A percentile compares a stretch with the other conserved stretches of the same genome.
Evolutionary conservation across 2,888 invertebrate species (phyloP).

Genomic region (Auanema sp.): DNA sequence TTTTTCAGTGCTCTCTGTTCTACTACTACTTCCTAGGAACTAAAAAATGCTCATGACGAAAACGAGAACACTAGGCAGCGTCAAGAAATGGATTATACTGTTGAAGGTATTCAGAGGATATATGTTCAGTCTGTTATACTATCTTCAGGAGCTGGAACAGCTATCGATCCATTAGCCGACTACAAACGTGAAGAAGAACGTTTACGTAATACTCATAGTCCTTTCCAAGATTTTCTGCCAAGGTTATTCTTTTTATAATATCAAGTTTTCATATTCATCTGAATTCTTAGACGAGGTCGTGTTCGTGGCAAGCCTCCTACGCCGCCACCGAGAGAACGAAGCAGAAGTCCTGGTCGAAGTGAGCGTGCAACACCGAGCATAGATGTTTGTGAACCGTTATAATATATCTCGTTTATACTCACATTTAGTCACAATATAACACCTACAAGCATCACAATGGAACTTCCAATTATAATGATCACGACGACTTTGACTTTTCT

Average conservation of each 20-base stretch:
- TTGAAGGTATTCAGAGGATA: neutral
- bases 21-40: conserved; percentile 29
- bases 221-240: conserved; percentile 30
- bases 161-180: conserved; percentile 52
- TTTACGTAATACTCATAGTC: conserved; percentile 45
- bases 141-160: neutral
- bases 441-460: conserved; percentile 7
- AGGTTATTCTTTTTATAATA: neutral
- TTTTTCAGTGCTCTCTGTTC: neutral
- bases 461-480: conserved; percentile 6
- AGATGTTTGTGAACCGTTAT: conserved; percentile 9
- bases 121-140: too few relatives aligned
- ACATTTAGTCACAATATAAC: neutral
- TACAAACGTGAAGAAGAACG: conserved; percentile 56
- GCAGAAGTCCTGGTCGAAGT: conserved; percentile 31
- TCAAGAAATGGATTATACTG: too few relatives aligned
- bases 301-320: conserved; percentile 61
- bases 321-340: conserved; percentile 55
- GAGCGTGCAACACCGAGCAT: conserved; percentile 24
- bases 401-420: neutral
- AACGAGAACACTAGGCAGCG: neutral
- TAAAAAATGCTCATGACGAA: conserved; percentile 40
- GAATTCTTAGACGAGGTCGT: conserved; percentile 27
- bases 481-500: conserved; percentile 30
- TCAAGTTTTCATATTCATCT: neutral